Conservation (phyloP, 2,113 vertebrate species). For the Carollia perspicillata region DNA sequence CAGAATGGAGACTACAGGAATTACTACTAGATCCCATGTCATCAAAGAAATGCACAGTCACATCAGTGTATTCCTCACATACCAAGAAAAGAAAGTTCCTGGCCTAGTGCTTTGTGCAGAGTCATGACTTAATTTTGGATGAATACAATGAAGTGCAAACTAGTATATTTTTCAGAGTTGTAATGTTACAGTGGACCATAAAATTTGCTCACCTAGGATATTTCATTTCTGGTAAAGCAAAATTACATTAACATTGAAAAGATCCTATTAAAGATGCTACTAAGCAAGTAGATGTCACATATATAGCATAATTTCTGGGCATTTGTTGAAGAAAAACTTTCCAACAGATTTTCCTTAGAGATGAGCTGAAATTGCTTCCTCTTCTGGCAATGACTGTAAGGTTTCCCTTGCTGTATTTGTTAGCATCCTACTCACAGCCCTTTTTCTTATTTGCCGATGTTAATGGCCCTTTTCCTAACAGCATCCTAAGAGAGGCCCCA, state of each 20-base stretch:
- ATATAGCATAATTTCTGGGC: background rate
- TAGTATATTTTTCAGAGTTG: background rate
- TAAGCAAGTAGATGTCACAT: background rate
- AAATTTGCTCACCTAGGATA: background rate
- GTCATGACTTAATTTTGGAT: background rate
- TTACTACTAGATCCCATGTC: background rate
- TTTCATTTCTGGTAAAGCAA: background rate
- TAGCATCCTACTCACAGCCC: background rate
- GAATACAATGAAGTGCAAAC: background rate
- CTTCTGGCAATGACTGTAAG: rapidly evolving
- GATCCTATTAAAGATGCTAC: background rate
- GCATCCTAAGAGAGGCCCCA: constrained; percentile 41
- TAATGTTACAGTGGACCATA: background rate
- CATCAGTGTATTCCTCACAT: background rate
- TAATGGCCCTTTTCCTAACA: constrained; percentile 47
- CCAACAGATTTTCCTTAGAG: background rate
- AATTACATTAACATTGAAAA: background rate
- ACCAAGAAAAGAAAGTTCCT: background rate
- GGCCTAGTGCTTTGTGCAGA: background rate
- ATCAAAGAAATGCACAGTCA: background rate
- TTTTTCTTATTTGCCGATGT: background rate
- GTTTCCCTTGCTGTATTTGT: background rate
- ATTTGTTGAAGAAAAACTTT: background rate
- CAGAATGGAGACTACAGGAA: background rate
- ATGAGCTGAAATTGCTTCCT: background rate